Conservation (phyloP, 2,113 vertebrate genomes). For the Cairina moschata region DNA sequence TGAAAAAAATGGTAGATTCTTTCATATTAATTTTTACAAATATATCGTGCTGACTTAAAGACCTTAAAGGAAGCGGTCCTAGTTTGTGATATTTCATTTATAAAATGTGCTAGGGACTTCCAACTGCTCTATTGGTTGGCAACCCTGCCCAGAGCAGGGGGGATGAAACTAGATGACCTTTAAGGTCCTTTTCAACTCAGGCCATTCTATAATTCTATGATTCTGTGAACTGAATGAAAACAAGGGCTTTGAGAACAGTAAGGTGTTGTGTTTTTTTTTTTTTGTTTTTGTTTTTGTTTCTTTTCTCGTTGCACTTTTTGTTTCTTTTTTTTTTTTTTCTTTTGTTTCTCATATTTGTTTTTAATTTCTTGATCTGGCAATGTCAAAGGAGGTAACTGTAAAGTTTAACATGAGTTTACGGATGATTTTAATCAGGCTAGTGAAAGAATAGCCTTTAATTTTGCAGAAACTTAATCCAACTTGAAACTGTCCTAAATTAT, state of each 20-base stretch:
- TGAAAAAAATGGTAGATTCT: neutral
- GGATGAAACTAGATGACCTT: no score
- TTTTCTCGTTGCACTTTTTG: neutral
- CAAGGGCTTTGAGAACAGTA: neutral
- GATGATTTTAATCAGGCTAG: neutral
- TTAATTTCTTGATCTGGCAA: neutral
- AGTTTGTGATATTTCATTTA: neutral
- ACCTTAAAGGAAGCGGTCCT: neutral
- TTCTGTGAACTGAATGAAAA: neutral
- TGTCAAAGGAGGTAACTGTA: neutral
- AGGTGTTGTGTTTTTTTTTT: no score
- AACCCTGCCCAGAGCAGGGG: no score
- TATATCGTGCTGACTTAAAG: neutral
- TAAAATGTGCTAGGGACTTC: neutral
- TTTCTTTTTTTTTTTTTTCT: neutral
- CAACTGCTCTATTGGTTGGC: no score
- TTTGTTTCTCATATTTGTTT: neutral
- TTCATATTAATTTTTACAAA: neutral
- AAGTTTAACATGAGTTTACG: neutral
- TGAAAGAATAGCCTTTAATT: neutral
- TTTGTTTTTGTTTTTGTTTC: neutral
- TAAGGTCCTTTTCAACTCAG: no score
- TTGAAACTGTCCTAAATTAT: neutral
- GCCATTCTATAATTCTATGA: no score
- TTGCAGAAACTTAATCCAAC: neutral